Percentiles rank a stretch among this genome's conserved stretches.
Evolutionary conservation across 2,797 vertebrate species (phyloP).

Genomic region (Melanogrammus aeglefinus): DNA sequence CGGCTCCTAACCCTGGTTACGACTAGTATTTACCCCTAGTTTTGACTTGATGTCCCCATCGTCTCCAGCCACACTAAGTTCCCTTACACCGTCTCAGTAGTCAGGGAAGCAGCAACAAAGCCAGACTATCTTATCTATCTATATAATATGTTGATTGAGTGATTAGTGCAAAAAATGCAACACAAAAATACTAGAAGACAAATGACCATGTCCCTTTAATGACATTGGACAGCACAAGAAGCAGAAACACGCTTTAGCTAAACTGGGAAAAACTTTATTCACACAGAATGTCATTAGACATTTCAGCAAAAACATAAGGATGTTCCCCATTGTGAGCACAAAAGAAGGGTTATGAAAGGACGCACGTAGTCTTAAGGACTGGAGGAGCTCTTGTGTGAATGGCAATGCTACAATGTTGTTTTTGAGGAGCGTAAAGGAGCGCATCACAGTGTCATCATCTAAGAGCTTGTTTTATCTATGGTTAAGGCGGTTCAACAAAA

Average conservation of each 20-base stretch:
- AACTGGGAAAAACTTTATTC: slow-evolving; percentile 46
- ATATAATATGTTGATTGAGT: slow-evolving; percentile 67
- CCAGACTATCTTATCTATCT: slow-evolving; percentile 47
- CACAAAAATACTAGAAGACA: slow-evolving; percentile 54
- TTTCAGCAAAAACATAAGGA: slow-evolving; percentile 46
- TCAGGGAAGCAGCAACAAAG: slow-evolving; percentile 31
- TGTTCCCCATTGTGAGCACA: slow-evolving; percentile 7
- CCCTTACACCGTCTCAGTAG: slow-evolving; percentile 29
- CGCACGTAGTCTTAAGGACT: background rate
- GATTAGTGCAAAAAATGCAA: slow-evolving; percentile 58
- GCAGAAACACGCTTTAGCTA: slow-evolving; percentile 40
- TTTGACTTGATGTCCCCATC: background rate
- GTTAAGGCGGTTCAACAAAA: background rate
- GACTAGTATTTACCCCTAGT: background rate
- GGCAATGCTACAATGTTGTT: background rate
- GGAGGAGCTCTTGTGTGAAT: background rate
- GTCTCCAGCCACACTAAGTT: background rate
- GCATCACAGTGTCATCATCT: background rate
- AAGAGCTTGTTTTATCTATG: background rate
- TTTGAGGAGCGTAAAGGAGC: background rate
- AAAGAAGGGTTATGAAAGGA: background rate
- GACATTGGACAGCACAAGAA: slow-evolving; percentile 32
- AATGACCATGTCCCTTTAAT: slow-evolving; percentile 61
- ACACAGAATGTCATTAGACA: slow-evolving; percentile 48
- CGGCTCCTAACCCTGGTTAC: background rate